Percentiles rank a stretch among this genome's conserved stretches.
phyloP scores from a whole-genome alignment of 2,888 invertebrate species.

The Corythucha ciliata region DNA sequence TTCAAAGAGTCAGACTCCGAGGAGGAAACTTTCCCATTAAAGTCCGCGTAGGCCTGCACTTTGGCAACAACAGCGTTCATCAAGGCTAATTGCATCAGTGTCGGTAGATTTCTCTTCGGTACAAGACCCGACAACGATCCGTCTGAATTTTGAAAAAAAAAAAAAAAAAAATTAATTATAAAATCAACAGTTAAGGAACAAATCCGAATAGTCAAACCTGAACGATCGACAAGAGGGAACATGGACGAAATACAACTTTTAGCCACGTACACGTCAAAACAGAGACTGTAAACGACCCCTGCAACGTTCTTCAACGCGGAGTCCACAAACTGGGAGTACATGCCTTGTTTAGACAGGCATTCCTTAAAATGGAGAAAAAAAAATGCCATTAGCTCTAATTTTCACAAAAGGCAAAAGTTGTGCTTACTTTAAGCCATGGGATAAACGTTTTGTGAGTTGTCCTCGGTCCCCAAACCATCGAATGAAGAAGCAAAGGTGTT shows the following conservation, averaged over 20 bases:
- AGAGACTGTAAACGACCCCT: constrained; percentile 55
- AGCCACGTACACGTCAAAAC: constrained; percentile 53
- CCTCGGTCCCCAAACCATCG: constrained; percentile 81
- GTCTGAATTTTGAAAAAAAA: background rate
- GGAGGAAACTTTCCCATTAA: constrained; percentile 21
- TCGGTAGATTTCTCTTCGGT: constrained; percentile 47
- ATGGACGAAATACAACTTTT: constrained; percentile 50
- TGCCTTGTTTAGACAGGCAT: constrained; percentile 79
- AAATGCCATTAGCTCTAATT: constrained; percentile 4
- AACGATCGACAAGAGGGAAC: constrained; percentile 40
- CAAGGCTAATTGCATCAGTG: constrained; percentile 62
- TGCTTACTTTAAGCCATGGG: constrained; percentile 66
- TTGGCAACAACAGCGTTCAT: constrained; percentile 68
- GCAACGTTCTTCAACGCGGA: constrained; percentile 62
- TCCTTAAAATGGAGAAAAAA: constrained; percentile 50
- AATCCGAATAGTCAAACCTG: constrained; percentile 11
- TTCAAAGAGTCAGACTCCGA: constrained; percentile 41
- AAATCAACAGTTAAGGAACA: background rate
- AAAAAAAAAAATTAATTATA: constrained; percentile 7
- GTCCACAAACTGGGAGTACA: constrained; percentile 72
- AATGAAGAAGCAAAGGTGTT: constrained; percentile 61
- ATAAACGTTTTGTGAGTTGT: constrained; percentile 74
- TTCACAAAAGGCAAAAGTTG: no score
- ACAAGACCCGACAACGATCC: constrained; percentile 37
- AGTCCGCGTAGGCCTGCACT: constrained; percentile 48